A percentile compares a stretch with the other conserved stretches of the same genome.
phyloP scores from a whole-genome alignment of 2,797 vertebrate species.

The Anguilla obscura region DNA sequence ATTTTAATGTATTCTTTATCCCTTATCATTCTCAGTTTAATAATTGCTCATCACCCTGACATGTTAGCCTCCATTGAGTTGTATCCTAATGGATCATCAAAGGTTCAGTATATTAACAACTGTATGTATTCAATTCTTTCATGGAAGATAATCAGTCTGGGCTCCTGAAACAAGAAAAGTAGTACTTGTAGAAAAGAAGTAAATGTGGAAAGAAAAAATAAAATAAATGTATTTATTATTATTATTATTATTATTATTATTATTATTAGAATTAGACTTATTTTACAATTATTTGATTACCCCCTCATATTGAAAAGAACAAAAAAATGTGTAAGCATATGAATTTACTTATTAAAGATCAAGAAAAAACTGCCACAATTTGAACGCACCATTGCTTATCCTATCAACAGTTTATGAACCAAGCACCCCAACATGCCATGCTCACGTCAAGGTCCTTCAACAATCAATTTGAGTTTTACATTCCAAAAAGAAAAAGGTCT shows the following conservation, averaged over 20 bases:
- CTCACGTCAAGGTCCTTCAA: constrained; percentile 21
- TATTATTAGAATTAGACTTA: too few species aligned
- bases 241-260: too few species aligned
- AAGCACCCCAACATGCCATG: constrained; percentile 12
- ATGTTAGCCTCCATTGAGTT: background rate
- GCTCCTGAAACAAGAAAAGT: background rate
- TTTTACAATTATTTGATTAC: background rate
- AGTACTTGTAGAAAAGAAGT: background rate
- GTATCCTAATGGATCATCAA: constrained; percentile 17
- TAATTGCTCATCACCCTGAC: background rate
- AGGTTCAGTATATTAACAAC: constrained; percentile 15
- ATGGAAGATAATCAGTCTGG: background rate
- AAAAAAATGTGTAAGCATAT: background rate
- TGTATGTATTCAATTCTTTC: constrained; percentile 20
- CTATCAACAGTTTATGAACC: constrained; percentile 28
- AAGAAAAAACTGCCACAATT: background rate
- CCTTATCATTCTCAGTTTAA: constrained; percentile 10
- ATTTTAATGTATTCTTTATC: background rate
- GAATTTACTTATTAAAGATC: background rate
- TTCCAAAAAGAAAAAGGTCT: background rate
- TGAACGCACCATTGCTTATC: constrained; percentile 2
- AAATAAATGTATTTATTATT: background rate
- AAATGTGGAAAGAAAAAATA: background rate
- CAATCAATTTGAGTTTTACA: constrained; percentile 29
- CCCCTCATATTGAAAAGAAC: background rate